phyloP scores from a whole-genome alignment of 2,797 vertebrate genomes.

The Xiphophorus birchmanni region DNA sequence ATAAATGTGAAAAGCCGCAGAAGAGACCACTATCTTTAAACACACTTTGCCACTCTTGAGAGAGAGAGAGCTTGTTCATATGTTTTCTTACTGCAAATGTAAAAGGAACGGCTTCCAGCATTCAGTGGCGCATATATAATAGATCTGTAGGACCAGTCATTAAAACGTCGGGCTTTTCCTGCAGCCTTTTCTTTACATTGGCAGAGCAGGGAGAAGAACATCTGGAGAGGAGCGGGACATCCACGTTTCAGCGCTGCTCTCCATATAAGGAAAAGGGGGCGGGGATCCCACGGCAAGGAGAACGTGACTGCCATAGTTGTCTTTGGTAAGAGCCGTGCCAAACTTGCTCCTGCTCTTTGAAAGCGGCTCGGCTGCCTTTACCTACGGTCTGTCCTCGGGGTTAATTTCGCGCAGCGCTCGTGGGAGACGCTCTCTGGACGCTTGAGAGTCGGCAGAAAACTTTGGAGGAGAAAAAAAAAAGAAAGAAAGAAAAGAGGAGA shows the following conservation, averaged over 20 bases:
- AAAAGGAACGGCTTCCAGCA: background rate
- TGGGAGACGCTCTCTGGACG: conserved; percentile 30
- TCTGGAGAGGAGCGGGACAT: conserved; percentile 74
- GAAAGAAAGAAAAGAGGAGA: background rate
- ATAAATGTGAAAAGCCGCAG: background rate
- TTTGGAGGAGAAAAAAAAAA: conserved; percentile 37
- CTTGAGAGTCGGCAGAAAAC: conserved; percentile 50
- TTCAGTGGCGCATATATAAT: background rate
- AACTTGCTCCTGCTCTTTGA: conserved; percentile 66
- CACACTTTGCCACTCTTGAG: background rate
- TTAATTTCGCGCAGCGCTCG: conserved; percentile 12
- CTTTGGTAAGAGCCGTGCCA: conserved; percentile 55
- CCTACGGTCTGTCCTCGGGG: conserved; percentile 16
- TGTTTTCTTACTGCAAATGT: background rate
- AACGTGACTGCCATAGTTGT: conserved; percentile 82
- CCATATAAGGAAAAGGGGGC: conserved; percentile 68
- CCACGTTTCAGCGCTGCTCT: conserved; percentile 48
- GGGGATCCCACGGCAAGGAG: conserved; percentile 71
- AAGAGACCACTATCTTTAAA: background rate
- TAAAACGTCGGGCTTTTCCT: background rate
- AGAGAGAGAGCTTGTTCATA: background rate
- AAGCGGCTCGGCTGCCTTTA: conserved; percentile 40
- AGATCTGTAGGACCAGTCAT: background rate
- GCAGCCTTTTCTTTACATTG: conserved; percentile 1
- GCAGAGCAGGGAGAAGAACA: conserved; percentile 58